Evolutionary conservation across 23 tunicate species (phyloP).

Genomic region (Ascidia mentula): DNA sequence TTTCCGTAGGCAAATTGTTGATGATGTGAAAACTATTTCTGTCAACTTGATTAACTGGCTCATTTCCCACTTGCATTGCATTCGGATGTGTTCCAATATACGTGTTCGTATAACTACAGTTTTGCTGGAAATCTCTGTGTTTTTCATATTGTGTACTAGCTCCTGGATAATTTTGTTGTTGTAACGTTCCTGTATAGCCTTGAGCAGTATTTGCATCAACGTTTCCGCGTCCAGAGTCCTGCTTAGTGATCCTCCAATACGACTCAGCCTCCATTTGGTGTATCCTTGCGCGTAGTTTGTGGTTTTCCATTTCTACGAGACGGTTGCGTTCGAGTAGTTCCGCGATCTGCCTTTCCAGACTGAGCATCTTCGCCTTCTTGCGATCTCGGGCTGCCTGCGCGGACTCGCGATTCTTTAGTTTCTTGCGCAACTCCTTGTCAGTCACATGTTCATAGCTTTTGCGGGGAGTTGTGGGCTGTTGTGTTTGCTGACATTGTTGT

Average conservation of each 20-base stretch:
- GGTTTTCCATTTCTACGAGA: conserved; percentile 60
- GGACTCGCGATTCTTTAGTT: conserved; percentile 92
- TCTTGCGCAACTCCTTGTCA: conserved; percentile 91
- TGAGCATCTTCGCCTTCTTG: conserved; percentile 94
- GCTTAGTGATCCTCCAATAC: conserved; percentile 3
- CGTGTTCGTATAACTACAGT: background rate
- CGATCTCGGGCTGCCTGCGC: conserved; percentile 97
- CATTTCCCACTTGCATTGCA: background rate
- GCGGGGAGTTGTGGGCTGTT: conserved; percentile 20
- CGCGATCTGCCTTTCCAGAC: conserved; percentile 67
- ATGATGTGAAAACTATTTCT: background rate
- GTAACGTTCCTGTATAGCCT: background rate
- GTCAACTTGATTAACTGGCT: background rate
- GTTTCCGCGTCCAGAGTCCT: background rate
- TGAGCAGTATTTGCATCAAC: background rate
- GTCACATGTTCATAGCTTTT: conserved; percentile 78
- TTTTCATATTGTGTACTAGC: background rate
- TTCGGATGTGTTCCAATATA: background rate
- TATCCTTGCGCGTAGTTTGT: conserved; percentile 45
- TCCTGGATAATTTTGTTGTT: background rate
- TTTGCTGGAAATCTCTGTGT: background rate
- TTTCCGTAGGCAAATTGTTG: background rate
- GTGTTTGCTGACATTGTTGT: background rate
- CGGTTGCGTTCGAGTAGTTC: conserved; percentile 75
- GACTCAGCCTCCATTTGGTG: conserved; percentile 58